Conservation (phyloP, 2,888 invertebrate species). For the Perizoma flavofasciatum region DNA sequence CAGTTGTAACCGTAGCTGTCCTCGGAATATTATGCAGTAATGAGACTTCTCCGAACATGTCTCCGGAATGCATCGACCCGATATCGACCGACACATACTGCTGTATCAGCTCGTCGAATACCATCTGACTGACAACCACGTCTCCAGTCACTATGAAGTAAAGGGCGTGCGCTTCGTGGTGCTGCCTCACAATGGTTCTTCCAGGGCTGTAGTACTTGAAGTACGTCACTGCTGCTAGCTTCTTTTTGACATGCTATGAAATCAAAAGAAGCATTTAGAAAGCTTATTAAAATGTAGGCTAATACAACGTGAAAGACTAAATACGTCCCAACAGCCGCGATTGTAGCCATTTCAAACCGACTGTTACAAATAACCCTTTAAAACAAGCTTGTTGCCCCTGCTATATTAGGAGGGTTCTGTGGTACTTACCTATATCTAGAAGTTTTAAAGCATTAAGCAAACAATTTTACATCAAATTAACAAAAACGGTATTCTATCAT, state of each 20-base stretch:
- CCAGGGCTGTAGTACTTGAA: constrained; percentile 85
- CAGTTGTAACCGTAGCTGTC: constrained; percentile 84
- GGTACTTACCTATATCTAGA: too few relatives aligned
- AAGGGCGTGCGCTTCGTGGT: constrained; percentile 83
- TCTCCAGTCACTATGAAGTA: constrained; percentile 87
- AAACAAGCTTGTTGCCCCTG: too few relatives aligned
- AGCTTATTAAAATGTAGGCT: too few relatives aligned
- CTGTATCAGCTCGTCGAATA: constrained; percentile 78
- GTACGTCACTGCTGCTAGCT: constrained; percentile 84
- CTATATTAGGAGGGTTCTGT: too few relatives aligned
- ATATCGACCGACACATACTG: constrained; percentile 72
- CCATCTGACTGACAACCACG: constrained; percentile 73
- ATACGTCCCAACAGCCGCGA: too few relatives aligned
- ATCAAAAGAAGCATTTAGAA: not conserved
- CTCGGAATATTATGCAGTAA: constrained; percentile 85
- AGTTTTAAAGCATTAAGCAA: too few relatives aligned
- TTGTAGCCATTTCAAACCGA: too few relatives aligned
- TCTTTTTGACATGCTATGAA: constrained; percentile 82
- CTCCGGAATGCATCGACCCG: constrained; percentile 81
- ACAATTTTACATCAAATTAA: too few relatives aligned
- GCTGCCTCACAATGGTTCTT: constrained; percentile 85
- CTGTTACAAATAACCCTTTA: too few relatives aligned
- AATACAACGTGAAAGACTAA: too few relatives aligned
- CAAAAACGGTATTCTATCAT: too few relatives aligned
- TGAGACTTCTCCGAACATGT: constrained; percentile 87